Conservation (phyloP, 2,888 invertebrate genomes). For the Noctua pronuba region DNA sequence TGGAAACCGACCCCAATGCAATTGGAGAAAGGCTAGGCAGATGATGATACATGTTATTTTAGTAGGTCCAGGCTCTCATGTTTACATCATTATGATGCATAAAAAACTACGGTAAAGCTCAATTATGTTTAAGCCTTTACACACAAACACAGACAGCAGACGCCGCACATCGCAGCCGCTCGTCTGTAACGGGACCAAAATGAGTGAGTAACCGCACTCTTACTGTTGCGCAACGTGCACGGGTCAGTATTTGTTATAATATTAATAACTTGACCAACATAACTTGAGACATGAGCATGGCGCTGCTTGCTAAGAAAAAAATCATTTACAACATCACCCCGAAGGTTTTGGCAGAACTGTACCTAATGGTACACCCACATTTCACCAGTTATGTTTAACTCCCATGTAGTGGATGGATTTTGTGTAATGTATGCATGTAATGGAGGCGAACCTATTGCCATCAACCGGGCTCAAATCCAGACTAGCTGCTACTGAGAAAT, state of each 20-base stretch:
- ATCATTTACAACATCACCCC: no score
- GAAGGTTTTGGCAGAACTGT: no score
- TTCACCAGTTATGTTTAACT: no score
- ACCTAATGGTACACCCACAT: no score
- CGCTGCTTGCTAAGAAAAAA: background rate
- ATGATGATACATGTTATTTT: background rate
- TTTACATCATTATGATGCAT: background rate
- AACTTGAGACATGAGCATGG: background rate
- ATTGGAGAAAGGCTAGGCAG: background rate
- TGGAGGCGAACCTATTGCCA: no score
- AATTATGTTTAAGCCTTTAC: background rate
- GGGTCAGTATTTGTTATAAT: constrained; percentile 32
- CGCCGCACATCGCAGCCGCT: constrained; percentile 41
- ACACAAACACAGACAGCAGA: background rate
- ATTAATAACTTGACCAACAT: constrained; percentile 10
- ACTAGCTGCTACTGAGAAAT: no score
- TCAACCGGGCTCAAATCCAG: no score
- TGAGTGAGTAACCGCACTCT: constrained; percentile 55
- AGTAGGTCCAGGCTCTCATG: background rate
- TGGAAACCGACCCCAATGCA: background rate
- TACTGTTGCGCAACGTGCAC: constrained; percentile 62
- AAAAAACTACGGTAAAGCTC: constrained; percentile 6
- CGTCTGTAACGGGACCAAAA: constrained; percentile 58
- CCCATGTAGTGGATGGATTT: no score
- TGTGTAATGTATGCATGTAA: no score